These are phyloP conservation scores for Lutjanus argentimaculatus DNA, from an alignment of 2,797 vertebrate genomes.

Conservation along the genomic window DNA sequence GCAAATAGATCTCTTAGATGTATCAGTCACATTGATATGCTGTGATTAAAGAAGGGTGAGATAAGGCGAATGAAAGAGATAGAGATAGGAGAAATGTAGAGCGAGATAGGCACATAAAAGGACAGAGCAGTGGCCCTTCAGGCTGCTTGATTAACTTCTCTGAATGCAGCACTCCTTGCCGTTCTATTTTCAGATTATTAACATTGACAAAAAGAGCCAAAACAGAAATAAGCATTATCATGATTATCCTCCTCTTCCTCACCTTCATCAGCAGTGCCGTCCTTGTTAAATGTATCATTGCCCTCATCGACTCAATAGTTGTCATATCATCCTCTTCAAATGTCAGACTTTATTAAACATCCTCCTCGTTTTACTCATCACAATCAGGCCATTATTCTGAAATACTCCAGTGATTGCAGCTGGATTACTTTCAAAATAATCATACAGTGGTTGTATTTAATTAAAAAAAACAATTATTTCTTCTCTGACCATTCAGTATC, in stretches of 20 bases:
- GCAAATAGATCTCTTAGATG: conserved; percentile 68
- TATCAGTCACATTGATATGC: conserved; percentile 69
- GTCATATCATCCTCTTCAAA: conserved; percentile 31
- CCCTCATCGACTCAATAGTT: conserved; percentile 16
- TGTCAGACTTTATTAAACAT: conserved; percentile 46
- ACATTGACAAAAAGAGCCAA: conserved; percentile 45
- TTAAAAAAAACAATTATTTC: conserved; percentile 32
- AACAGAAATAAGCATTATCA: conserved; percentile 59
- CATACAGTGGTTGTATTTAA: conserved; percentile 12
- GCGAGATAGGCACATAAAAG: conserved; percentile 69
- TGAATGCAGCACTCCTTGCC: conserved; percentile 52
- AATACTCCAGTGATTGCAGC: conserved; percentile 18
- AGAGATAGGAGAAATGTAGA: conserved; percentile 59
- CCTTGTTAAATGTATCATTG: conserved; percentile 38
- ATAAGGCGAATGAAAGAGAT: conserved; percentile 69
- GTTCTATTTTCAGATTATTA: conserved; percentile 65
- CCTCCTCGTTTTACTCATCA: conserved; percentile 32
- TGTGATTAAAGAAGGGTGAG: conserved; percentile 70
- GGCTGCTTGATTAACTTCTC: conserved; percentile 69
- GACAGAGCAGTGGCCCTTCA: conserved; percentile 55
- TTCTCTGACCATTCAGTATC: conserved; percentile 7
- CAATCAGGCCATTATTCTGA: conserved; percentile 17
- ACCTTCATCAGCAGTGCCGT: conserved; percentile 31
- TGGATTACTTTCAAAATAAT: conserved; percentile 36
- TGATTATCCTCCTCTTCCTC: conserved; percentile 41